Evolutionary conservation across 2,113 vertebrate species (phyloP).

Genomic region (Gavialis gangeticus): DNA sequence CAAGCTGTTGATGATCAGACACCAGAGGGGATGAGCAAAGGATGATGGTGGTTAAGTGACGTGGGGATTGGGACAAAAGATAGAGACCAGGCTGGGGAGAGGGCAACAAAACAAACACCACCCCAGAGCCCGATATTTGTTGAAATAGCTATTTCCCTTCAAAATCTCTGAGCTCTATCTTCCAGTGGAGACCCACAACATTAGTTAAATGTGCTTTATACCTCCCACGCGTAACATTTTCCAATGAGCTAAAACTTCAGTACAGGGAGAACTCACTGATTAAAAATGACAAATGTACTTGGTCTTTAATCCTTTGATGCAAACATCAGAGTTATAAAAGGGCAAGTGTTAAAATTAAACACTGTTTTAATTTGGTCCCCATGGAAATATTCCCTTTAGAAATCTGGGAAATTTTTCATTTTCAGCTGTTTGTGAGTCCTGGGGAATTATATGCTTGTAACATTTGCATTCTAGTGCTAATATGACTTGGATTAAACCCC

Average conservation of each 20-base stretch:
- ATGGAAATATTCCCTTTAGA: constrained; percentile 47
- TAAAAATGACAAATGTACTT: constrained; percentile 56
- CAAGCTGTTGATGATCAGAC: not conserved
- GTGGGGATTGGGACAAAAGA: not conserved
- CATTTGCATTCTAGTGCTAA: constrained; percentile 38
- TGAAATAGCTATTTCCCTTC: constrained; percentile 37
- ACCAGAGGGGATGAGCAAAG: not conserved
- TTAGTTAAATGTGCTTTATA: constrained; percentile 8
- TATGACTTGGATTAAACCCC: not conserved
- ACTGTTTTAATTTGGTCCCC: constrained; percentile 36
- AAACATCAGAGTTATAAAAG: constrained; percentile 31
- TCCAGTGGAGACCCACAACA: not conserved
- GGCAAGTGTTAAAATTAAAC: constrained; percentile 50
- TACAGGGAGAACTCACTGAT: constrained; percentile 29
- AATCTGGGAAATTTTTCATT: constrained; percentile 36
- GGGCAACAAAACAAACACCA: not conserved
- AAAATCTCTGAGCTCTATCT: constrained; percentile 11
- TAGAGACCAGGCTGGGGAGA: not conserved
- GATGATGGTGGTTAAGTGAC: not conserved
- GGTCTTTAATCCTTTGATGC: constrained; percentile 42
- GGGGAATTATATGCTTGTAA: not conserved
- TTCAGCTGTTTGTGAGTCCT: constrained; percentile 28
- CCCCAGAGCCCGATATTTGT: constrained; percentile 25
- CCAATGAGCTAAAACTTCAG: constrained; percentile 38
- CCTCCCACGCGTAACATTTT: not conserved